A percentile compares a stretch with the other conserved stretches of the same genome.
Evolutionary conservation across 92 coral and sea anemone genomes (phyloP).

Genomic region (Epizoanthus rinbou): DNA sequence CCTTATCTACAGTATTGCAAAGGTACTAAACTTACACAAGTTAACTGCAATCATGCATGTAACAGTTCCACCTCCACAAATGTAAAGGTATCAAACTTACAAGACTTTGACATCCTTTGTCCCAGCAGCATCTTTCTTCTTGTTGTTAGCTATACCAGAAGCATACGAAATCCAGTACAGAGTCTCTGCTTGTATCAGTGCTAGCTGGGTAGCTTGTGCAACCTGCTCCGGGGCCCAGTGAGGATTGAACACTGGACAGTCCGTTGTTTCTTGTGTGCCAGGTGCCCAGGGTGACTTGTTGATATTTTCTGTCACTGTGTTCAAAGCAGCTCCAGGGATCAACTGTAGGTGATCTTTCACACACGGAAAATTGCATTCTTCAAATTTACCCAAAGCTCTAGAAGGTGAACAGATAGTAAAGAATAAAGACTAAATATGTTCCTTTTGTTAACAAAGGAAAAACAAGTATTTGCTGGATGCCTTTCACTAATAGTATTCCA

Average conservation of each 20-base stretch:
- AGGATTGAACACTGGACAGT: constrained; percentile 75
- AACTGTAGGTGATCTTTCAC: constrained; percentile 81
- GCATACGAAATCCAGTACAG: constrained; percentile 63
- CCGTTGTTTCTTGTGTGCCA: constrained; percentile 60
- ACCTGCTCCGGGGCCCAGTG: constrained; percentile 79
- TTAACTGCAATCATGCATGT: no score
- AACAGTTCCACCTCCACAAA: no score
- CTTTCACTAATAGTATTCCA: no score
- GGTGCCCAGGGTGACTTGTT: constrained; percentile 84
- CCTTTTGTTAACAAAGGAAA: no score
- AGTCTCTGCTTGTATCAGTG: constrained; percentile 89
- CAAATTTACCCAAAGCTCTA: constrained; percentile 93
- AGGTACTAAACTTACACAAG: no score
- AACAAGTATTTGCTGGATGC: no score
- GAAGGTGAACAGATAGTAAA: not conserved
- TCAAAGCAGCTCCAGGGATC: constrained; percentile 91
- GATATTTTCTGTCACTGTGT: constrained; percentile 79
- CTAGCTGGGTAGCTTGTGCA: constrained; percentile 80
- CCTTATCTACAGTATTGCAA: no score
- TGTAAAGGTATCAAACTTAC: constrained; percentile 50
- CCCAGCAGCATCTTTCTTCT: constrained; percentile 54
- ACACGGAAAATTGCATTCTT: constrained; percentile 82
- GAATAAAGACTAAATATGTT: not conserved
- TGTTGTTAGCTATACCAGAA: constrained; percentile 58
- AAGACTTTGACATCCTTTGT: constrained; percentile 71